Evolutionary conservation across 2,797 vertebrate species (phyloP), one percentile per base, ranked within the genome.

Genomic region (Podarcis siculus): DNA sequence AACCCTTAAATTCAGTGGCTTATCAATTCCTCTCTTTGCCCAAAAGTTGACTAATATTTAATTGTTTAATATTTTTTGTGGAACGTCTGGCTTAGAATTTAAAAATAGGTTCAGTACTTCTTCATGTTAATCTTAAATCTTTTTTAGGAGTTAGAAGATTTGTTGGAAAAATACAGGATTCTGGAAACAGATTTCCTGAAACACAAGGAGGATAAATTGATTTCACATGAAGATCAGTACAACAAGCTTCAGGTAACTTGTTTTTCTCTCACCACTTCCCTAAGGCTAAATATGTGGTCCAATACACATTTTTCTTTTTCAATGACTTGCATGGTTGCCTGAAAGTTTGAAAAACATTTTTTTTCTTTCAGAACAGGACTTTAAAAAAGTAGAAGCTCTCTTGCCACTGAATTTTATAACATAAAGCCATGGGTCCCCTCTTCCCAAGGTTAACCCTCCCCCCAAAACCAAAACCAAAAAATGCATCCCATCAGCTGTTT

Each of bases 241-340:
- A 96, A 89, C 83, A 93, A 79, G 5, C 94, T 97, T 35, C 97
- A 97, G 97, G 97, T 97, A 97, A 96, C 23, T 8, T 71, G 64
- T 39, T 39, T 71, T 13, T 19, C 15, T 71, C 15, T 76, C 19
- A 15, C 3, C 49, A 55, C 49, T 15, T 55, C 49, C 13, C 49
- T 55, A 15, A 15, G 12, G 49, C 49, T 55, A 55, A 55, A 55
- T 55, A 55, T 15, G 49, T 15, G 49, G 49, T 55, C 49, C 49
- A 15, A 55, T 55, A 55, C 49, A 55, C 49, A 15, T 15, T 49
- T 49, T 49, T 49, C 49, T 55, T 55, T 55, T 55, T 15, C 49
- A 55, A 3, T 15, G 13, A 55, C 49, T 55, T 55, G 49, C 49
- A 55, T 55, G 13, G 49, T 55, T 55, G 49, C 49, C 49, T 55